Percentiles rank a stretch among this genome's conserved stretches.
phyloP scores from a whole-genome alignment of 2,797 vertebrate genomes.

The Argyrosomus regius region DNA sequence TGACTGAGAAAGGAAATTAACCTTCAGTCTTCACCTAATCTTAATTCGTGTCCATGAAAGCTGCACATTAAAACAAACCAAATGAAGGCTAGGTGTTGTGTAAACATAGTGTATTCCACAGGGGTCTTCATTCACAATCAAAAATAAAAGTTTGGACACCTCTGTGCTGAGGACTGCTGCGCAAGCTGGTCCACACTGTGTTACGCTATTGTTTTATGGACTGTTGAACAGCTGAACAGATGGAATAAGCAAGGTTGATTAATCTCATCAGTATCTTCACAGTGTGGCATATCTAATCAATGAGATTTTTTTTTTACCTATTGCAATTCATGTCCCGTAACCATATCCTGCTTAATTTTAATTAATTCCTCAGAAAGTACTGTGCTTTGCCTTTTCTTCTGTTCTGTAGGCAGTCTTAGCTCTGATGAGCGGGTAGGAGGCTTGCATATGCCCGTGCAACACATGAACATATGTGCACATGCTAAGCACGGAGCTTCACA shows the following conservation, averaged over 20 bases:
- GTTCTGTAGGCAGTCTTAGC: conserved; percentile 50
- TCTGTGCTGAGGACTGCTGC: conserved; percentile 61
- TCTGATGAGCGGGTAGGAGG: conserved; percentile 42
- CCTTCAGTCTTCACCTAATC: conserved; percentile 35
- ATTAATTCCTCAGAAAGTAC: conserved; percentile 78
- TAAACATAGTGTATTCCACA: conserved; percentile 49
- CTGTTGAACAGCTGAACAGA: conserved; percentile 78
- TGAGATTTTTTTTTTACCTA: conserved; percentile 63
- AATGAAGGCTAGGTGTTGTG: conserved; percentile 35
- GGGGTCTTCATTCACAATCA: conserved; percentile 51
- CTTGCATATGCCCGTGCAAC: conserved; percentile 36
- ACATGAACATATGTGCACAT: conserved; percentile 47
- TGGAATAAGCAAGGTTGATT: conserved; percentile 81
- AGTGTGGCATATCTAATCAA: conserved; percentile 70
- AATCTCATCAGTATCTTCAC: conserved; percentile 80
- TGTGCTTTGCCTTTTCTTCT: conserved; percentile 42
- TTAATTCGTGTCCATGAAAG: conserved; percentile 37
- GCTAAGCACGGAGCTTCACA: conserved; percentile 26
- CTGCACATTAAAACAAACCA: conserved; percentile 24
- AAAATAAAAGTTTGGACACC: conserved; percentile 68
- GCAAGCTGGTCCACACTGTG: conserved; percentile 61
- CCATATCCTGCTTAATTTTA: conserved; percentile 71
- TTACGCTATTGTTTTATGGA: conserved; percentile 71
- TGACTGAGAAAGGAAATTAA: conserved; percentile 34
- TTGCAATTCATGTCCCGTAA: conserved; percentile 72